Base-by-base conservation (phyloP, 2,888 invertebrate genomes). In the Ganaspis brasiliensis region DNA sequence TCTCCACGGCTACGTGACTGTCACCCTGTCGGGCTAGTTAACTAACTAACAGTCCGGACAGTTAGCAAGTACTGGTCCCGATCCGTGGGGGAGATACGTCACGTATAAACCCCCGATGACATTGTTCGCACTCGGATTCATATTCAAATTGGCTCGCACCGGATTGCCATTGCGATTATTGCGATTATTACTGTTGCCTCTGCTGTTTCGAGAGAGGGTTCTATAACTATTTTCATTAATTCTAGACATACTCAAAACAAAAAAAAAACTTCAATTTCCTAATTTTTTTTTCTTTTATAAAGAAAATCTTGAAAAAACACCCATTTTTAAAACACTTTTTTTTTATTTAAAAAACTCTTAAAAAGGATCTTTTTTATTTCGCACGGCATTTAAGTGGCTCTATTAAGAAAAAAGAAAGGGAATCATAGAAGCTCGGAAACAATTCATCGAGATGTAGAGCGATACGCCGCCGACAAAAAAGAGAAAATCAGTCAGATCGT, bases 111-210 rank as follows among this genome's bases (percentile, higher is more conserved):
- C 87, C 83, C 82, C 89, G 87, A 90, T 90, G 89, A 90, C 90
- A 90, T 90, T 90, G 90, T 90, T 90, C 90, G 90, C 88, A 89
- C 90, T 90, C 88, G 90, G 89, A 90, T 90, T 90, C 90, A 90
- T 90, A 90, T 90, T 90, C 90, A 90, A 90, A 90, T 90, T 90
- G 89, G 88, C 89, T 84, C 82, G 85, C 85, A 84, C 84, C 83
- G 87, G 80, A 86, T 84, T 84, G 83, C 85, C 88, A 89, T 89
- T 88, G 86, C 89, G 88, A 90, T 90, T 90, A 90, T 90, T 90
- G 89, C 88, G 86, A 84, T 86, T 88, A 87, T 86, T 86, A 82
- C 86, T 86, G 86, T 84, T 82, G 80, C 84, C 84, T 82, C 81
- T 83, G 83, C 83, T 87, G 84, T 87, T 86, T 84, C 85, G 83